Percentiles rank a stretch among this genome's conserved stretches.
Evolutionary conservation across 2,888 invertebrate species (phyloP).

Genomic region (Eristalis pertinax): DNA sequence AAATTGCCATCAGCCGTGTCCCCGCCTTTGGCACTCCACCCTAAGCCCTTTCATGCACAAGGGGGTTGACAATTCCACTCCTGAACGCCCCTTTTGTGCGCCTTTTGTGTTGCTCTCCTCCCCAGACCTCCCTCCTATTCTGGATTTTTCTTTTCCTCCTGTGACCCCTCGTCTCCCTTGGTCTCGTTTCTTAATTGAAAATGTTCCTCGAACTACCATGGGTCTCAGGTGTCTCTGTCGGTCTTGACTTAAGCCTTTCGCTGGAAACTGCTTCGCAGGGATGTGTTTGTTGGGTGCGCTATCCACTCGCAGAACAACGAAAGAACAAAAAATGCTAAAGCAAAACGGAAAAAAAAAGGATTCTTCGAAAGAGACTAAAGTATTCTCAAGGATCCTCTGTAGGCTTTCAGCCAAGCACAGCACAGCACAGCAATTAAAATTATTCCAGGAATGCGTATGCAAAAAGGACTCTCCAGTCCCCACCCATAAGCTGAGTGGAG

Average conservation of each 20-base stretch:
- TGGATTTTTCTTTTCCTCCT: background rate
- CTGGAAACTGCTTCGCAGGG: conserved; percentile 72
- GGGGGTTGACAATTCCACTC: conserved; percentile 59
- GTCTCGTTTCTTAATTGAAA: conserved; percentile 65
- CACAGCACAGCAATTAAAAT: conserved; percentile 62
- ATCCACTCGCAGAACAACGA: background rate
- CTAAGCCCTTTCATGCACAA: conserved; percentile 16
- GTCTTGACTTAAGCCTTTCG: conserved; percentile 80
- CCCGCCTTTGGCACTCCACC: conserved; percentile 32
- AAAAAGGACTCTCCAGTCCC: conserved; percentile 49
- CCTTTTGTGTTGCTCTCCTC: conserved; percentile 33
- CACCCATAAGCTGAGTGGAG: conserved; percentile 27
- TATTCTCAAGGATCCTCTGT: conserved; percentile 45
- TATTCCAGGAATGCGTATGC: conserved; percentile 68
- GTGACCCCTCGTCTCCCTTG: conserved; percentile 7
- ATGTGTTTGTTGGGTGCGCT: conserved; percentile 19
- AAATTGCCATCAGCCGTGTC: conserved; percentile 68
- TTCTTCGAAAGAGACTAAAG: conserved; percentile 41
- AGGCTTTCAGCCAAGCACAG: conserved; percentile 13
- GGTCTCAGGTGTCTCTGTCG: conserved; percentile 80
- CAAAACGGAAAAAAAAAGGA: conserved; percentile 17
- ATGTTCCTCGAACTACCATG: conserved; percentile 53
- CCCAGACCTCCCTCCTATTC: conserved; percentile 10
- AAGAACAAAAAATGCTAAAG: conserved; percentile 3
- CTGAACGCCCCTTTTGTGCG: conserved; percentile 24